Base-by-base conservation (phyloP, 2,113 vertebrate species). In the Circaetus cinerascens region DNA sequence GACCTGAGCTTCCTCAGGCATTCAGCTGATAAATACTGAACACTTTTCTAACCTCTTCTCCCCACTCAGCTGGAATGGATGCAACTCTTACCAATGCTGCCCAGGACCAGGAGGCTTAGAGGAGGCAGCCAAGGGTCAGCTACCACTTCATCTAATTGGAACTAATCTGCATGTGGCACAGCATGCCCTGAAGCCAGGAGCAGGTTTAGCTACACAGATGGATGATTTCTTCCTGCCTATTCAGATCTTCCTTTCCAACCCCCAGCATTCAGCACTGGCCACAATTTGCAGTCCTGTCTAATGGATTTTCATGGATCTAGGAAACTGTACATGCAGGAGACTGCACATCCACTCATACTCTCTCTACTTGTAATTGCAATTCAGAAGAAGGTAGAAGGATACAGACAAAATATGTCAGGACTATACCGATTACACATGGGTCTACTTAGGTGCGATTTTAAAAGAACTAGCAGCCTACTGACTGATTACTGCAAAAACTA, bases 101-200 rank as follows among this genome's bases (percentile, higher is more conserved):
- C 62, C 77, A 63, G 46, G 56, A 87, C 66, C 36, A 74, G 25
- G n/a, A 95, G 66, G 63, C 90, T 94, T 59, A 88, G 43, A 88
- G 59, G 77, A 94, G 86, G 91, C 86, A 97, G 95, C 94, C 88
- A 93, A 92, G 78, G 92, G 91, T 95, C 96, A 96, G 73, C 86
- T 81, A 92, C 80, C n/a, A 55, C 75, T 92, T 84, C 93, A 95
- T n/a, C 83, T 93, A 89, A 94, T 86, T 95, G 83, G 86, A 92
- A 84, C 79, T 87, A 94, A 94, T 95, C 76, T 82, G 56, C 64
- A 64, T 51, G 88, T 82, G 69, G 79, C 76, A 94, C 88, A 87
- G 76, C 15, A 36, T 64, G 76, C 73, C 68, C 56, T 74, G 36
- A 78, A 80, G 92, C 92, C 96, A 89, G 82, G 7, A 43, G 15